Conservation (phyloP, 2,113 vertebrate genomes). For the Oplegnathus fasciatus region DNA sequence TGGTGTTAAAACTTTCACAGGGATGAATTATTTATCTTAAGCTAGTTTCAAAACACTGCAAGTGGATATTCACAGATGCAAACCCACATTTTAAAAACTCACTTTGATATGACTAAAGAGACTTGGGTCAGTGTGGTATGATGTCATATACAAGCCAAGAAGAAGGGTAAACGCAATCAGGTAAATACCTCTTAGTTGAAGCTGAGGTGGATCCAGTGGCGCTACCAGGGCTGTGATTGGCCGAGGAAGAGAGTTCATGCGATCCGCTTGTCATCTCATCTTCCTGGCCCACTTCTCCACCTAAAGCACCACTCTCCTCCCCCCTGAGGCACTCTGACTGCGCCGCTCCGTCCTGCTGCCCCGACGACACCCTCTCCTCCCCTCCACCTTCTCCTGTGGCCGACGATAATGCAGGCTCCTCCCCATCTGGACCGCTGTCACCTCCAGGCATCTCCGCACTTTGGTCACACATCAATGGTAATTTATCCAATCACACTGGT, state of each 20-base stretch:
- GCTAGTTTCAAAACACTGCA: not conserved
- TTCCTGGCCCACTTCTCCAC: constrained; percentile 66
- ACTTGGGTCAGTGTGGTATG: not conserved
- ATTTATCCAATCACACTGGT: constrained; percentile 33
- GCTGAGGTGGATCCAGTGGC: constrained; percentile 70
- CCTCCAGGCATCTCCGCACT: constrained; percentile 64
- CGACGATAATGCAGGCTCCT: constrained; percentile 47
- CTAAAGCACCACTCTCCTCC: constrained; percentile 53
- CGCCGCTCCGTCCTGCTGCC: not conserved
- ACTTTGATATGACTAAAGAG: not conserved
- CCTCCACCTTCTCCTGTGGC: constrained; percentile 16
- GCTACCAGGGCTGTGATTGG: constrained; percentile 67
- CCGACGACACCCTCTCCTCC: constrained; percentile 20
- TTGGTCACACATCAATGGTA: constrained; percentile 67
- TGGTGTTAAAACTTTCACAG: not conserved
- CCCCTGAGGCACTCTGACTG: not conserved
- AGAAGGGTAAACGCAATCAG: not conserved
- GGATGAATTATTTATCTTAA: too few species aligned
- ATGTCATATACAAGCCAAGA: not conserved
- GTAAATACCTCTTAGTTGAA: constrained; percentile 83
- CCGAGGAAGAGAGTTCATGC: constrained; percentile 39
- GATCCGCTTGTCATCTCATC: constrained; percentile 65
- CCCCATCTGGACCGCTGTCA: constrained; percentile 53
- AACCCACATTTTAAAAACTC: constrained; percentile 1
- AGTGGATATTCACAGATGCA: not conserved